Percentiles rank a stretch among this genome's conserved stretches.
These are phyloP conservation scores for Shinisaurus crocodilurus DNA, from an alignment of 2,113 vertebrate genomes.

Conservation along the genomic window DNA sequence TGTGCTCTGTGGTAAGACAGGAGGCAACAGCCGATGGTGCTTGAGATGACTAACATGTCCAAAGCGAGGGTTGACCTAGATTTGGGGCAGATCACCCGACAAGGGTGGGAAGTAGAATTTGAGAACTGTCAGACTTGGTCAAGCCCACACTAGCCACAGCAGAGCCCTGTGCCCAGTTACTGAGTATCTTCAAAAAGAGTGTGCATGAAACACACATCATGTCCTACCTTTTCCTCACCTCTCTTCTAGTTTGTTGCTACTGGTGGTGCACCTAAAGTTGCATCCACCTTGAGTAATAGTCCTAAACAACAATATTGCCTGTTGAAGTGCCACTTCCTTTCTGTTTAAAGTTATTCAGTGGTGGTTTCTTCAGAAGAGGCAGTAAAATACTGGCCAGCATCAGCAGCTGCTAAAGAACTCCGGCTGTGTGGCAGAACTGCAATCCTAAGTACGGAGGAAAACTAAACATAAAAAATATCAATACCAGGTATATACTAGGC, in stretches of 20 bases:
- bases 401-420: background rate
- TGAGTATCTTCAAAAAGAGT: background rate
- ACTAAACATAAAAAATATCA: background rate
- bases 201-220: background rate
- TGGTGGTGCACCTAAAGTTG: background rate
- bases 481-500: too few relatives aligned
- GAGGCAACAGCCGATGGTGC: background rate
- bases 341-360: background rate
- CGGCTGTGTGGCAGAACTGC: background rate
- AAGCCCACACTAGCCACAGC: background rate
- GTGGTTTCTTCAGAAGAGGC: background rate
- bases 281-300: too few relatives aligned
- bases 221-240: background rate
- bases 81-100: background rate
- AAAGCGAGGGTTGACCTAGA: too few relatives aligned
- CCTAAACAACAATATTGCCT: background rate
- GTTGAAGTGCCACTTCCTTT: background rate
- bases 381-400: background rate
- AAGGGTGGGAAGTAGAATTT: background rate
- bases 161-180: background rate
- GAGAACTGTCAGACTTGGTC: background rate
- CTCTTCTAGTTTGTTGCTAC: background rate
- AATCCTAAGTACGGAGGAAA: too few relatives aligned
- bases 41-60: background rate
- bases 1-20: background rate